Evolutionary conservation across 2,797 vertebrate genomes (phyloP), one percentile per base, ranked within the genome.

Genomic region (Enteromius afrohamiltoni): DNA sequence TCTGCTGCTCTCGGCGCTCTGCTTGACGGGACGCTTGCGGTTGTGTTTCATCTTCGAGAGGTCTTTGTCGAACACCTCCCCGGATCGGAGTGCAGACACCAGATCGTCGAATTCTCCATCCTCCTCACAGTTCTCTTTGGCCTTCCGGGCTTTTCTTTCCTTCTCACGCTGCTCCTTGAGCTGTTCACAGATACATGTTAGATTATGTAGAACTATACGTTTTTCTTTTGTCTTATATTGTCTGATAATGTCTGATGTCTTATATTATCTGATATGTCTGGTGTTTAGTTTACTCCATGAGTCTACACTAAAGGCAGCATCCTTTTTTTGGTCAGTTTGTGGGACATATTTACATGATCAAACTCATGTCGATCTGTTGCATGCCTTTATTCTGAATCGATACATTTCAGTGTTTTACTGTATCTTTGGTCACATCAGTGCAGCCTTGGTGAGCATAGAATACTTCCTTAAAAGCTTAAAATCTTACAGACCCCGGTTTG

Each of bases 31-130:
- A 81, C 96, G 95, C 71, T 96, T 97, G 79, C 96, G 95, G 80
- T 96, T 96, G 85, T 96, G 93, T 87, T 96, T 97, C 88, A 97
- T 92, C 89, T 97, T 97, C 77, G 93, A 95, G 79, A 97, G 93
- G 90, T 97, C 96, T 91, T 97, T 97, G 91, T 97, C 96, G 0
- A 97, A 97, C 64, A 97, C 96, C 86, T 97, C 96, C 0, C 96
- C 96, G 0, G 96, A 97, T 79, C 96, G 95, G 29, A 97, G 89
- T 0, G 96, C 96, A 0, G 96, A 97, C 85, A 97, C 96, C 0
- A 97, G 93, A 88, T 97, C 96, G 0, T 97, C 96, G 0, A 97
- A 97, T 85, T 97, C 96, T 0, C 96, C 96, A 0, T 95, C 91
- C 84, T 97, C 96, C 83, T 97, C 96, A 0, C 93, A 91, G 0